These are phyloP conservation scores for Pantala flavescens DNA, from an alignment of 1,140 invertebrate species.

Conservation along the genomic window DNA sequence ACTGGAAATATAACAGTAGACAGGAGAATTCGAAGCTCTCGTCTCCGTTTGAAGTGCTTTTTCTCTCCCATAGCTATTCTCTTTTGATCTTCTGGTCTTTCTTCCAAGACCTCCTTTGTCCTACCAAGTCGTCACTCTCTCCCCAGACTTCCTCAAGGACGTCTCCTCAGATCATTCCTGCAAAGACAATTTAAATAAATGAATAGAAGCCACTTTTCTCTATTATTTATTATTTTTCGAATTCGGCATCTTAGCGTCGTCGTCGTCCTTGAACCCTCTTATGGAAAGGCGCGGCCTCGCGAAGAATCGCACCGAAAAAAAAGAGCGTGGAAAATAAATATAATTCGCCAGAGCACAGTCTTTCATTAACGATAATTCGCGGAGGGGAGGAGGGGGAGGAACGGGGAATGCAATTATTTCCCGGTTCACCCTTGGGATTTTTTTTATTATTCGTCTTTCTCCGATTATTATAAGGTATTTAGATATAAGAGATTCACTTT, in stretches of 20 bases:
- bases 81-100: neutral
- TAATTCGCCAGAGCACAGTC: neutral
- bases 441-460: neutral
- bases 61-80: too few relatives aligned
- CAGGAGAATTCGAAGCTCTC: too few relatives aligned
- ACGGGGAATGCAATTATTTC: neutral
- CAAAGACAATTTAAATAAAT: neutral
- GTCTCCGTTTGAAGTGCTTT: too few relatives aligned
- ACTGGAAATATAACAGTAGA: too few relatives aligned
- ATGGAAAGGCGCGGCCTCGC: neutral
- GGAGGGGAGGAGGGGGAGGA: neutral
- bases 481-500: conserved; percentile 3
- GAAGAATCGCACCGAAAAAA: neutral
- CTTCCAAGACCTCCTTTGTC: neutral
- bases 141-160: neutral
- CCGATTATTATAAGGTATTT: conserved; percentile 11
- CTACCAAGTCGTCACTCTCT: neutral
- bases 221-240: neutral
- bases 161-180: neutral
- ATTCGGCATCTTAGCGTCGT: neutral
- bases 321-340: neutral
- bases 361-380: neutral
- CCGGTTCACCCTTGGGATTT: neutral
- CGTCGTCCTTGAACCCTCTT: neutral
- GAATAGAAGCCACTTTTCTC: neutral